These are phyloP conservation scores for Rhea pennata DNA, from an alignment of 2,113 vertebrate genomes.

Conservation along the genomic window DNA sequence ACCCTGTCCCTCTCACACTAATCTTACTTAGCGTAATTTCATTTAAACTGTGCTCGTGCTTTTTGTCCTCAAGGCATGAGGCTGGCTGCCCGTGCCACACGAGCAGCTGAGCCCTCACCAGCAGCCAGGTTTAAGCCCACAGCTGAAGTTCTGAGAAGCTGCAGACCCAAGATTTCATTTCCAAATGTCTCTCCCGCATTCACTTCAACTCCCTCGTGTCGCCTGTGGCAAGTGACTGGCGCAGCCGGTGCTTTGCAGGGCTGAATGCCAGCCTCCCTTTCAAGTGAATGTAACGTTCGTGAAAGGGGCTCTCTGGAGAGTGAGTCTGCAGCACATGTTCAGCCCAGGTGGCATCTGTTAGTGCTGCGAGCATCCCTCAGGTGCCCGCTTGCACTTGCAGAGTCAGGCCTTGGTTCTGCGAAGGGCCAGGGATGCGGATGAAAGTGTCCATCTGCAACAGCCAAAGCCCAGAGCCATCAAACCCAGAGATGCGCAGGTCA, in stretches of 20 bases:
- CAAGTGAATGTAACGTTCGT: neutral
- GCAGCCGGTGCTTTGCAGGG: neutral
- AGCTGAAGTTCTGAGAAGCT: neutral
- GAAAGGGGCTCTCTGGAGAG: neutral
- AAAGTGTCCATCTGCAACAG: neutral
- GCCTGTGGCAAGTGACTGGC: neutral
- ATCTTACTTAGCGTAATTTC: neutral
- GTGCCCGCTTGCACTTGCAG: neutral
- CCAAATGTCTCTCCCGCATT: neutral
- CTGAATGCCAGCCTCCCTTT: neutral
- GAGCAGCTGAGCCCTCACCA: neutral
- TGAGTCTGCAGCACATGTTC: neutral
- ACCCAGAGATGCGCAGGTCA: neutral
- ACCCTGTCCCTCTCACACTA: neutral
- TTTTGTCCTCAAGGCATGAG: neutral
- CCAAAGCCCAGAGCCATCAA: neutral
- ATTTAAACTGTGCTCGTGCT: neutral
- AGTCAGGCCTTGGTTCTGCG: neutral
- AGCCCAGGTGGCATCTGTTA: neutral
- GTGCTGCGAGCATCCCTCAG: neutral
- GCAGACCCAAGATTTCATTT: neutral
- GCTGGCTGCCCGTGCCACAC: neutral
- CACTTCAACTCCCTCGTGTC: fast-evolving
- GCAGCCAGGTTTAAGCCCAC: neutral
- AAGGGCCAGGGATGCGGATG: neutral